phyloP scores from a whole-genome alignment of 2,113 vertebrate genomes.

The Chionomys nivalis region DNA sequence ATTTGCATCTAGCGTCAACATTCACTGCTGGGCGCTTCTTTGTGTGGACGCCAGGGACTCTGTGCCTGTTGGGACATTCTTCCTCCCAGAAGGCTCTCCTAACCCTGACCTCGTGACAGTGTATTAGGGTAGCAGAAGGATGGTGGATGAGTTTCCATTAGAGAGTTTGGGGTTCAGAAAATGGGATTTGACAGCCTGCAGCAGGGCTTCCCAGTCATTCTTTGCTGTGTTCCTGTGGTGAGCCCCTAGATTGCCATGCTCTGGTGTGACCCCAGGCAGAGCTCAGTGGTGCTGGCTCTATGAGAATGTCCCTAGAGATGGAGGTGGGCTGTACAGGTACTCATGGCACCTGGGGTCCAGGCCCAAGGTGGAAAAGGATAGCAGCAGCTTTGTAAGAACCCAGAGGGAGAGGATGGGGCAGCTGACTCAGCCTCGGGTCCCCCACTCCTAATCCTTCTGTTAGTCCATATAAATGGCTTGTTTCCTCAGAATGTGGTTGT shows the following conservation, averaged over 20 bases:
- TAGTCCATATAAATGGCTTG: background rate
- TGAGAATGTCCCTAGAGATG: background rate
- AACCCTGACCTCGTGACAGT: conserved; percentile 1
- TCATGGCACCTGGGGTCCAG: background rate
- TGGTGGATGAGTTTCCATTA: background rate
- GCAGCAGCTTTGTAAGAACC: background rate
- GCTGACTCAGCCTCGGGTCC: background rate
- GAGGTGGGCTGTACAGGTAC: background rate
- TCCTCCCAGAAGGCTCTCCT: background rate
- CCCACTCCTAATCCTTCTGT: background rate
- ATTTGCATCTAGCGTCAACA: background rate
- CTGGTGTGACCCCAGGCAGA: background rate
- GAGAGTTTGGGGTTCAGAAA: conserved; percentile 53
- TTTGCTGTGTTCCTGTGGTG: background rate
- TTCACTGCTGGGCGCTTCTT: background rate
- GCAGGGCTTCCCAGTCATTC: background rate
- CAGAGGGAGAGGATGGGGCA: background rate
- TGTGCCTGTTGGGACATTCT: background rate
- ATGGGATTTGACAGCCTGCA: conserved; percentile 51
- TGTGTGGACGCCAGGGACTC: background rate
- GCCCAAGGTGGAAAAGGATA: background rate
- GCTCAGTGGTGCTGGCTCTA: background rate
- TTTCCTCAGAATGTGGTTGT: background rate
- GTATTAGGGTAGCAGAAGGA: background rate
- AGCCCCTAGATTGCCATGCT: background rate